Evolutionary conservation across 1,140 invertebrate genomes (phyloP), one percentile per base, ranked within the genome.

Genomic region (Drosophila sproati): DNA sequence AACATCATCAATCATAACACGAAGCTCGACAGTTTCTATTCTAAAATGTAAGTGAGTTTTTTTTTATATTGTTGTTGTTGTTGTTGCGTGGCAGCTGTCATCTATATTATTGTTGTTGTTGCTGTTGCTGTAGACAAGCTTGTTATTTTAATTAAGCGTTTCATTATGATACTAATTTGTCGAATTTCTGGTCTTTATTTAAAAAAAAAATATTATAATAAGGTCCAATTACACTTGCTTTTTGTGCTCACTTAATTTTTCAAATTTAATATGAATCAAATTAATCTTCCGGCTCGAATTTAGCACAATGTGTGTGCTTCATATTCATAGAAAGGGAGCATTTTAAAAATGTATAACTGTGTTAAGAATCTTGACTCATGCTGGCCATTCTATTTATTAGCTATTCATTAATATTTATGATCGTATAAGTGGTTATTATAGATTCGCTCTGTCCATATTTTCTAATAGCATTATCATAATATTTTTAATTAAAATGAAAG

Each of bases 91-190:
- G 79, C 83, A 67, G 75, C 67, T 86, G 81, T 68, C 77, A 74
- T 54, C 64, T 69, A 47, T 54, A 3, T 52, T 52, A 3, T 67
- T 77, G 61, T 56, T 70, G 64, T 59, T 78, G 70, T 50, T 43
- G 60, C 67, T 32, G 52, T 34, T 52, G 54, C 45, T 57, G 59
- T 34, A 28, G 70, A 43, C 62, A 52, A 69, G 83, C 82, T 87
- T 83, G 83, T 83, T 87, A 83, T 88, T 82, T 83, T 89, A 88
- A 88, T 88, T 89, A 88, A 80, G 77, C 77, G 77, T 88, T 88
- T 89, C 64, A 88, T 88, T 83, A 89, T 83, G 77, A 64, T 66
- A 73, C 80, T 83, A 88, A 88, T 88, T 88, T 83, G 83, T 88
- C 68, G 77, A 56, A 80, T 80, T 89, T 73, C 34, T 6, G 29